Percentiles rank a stretch among this genome's conserved stretches.
phyloP scores from a whole-genome alignment of 2,888 invertebrate genomes.

The Latrodectus elegans region DNA sequence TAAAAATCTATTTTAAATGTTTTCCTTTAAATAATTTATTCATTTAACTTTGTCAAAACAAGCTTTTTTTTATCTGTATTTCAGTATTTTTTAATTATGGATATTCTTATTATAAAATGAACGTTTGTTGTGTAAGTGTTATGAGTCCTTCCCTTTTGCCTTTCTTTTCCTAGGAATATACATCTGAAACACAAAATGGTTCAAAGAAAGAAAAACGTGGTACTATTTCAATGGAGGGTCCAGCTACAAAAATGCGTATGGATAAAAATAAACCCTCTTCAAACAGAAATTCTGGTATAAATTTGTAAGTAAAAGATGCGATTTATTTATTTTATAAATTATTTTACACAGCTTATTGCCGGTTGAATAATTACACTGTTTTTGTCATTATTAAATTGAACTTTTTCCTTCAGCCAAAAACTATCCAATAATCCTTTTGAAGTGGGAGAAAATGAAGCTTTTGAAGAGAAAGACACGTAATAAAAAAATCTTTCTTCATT shows the following conservation, averaged over 20 bases:
- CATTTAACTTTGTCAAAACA: too few relatives aligned
- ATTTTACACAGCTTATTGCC: not conserved
- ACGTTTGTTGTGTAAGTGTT: too few relatives aligned
- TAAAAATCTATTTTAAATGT: too few relatives aligned
- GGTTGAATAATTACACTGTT: not conserved
- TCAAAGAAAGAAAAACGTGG: constrained; percentile 73
- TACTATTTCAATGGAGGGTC: constrained; percentile 65
- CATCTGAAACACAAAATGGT: constrained; percentile 75
- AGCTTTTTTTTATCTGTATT: too few relatives aligned
- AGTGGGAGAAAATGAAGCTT: constrained; percentile 70
- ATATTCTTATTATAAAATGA: too few relatives aligned
- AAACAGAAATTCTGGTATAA: constrained; percentile 70
- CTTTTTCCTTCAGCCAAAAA: constrained; percentile 65
- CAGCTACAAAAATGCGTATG: constrained; percentile 67
- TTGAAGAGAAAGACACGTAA: constrained; percentile 70
- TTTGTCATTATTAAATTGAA: not conserved
- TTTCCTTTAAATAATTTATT: too few relatives aligned
- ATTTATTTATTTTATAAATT: not conserved
- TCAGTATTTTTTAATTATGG: too few relatives aligned
- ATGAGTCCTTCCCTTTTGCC: not conserved
- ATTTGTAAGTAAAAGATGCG: constrained; percentile 69
- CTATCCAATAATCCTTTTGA: constrained; percentile 71
- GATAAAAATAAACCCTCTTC: constrained; percentile 68
- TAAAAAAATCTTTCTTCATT: not conserved
- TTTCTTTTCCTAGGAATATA: constrained; percentile 74